phyloP scores from a whole-genome alignment of 2,113 vertebrate genomes.

The Gallinago jamesoni region DNA sequence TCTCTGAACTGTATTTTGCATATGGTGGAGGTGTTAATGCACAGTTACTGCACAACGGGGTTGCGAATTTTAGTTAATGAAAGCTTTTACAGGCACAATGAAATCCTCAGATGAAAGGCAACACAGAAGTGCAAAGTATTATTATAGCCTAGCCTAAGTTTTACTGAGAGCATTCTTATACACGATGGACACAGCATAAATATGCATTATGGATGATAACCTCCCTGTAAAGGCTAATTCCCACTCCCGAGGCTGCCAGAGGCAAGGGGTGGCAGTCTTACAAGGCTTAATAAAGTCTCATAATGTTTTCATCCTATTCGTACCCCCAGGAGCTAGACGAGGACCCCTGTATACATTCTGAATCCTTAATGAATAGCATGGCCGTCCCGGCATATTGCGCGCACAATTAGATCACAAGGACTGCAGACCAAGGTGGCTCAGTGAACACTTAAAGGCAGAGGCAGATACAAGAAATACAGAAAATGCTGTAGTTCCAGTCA shows the following conservation, averaged over 20 bases:
- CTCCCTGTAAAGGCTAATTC: conserved; percentile 15
- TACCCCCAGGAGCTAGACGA: conserved; percentile 3
- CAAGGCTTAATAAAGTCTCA: conserved; percentile 28
- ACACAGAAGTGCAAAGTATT: conserved; percentile 44
- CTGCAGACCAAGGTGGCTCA: neutral
- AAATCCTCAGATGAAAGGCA: conserved; percentile 45
- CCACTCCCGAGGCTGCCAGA: conserved; percentile 23
- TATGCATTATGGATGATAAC: conserved; percentile 20
- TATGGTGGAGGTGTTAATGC: conserved; percentile 53
- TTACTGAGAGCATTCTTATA: conserved; percentile 37
- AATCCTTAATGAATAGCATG: conserved; percentile 1
- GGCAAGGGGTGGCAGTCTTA: neutral
- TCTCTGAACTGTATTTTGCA: conserved; percentile 35
- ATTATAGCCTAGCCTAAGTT: conserved; percentile 49
- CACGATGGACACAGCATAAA: conserved; percentile 34
- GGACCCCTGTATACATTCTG: neutral
- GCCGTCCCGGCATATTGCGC: neutral
- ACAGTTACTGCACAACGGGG: conserved; percentile 30
- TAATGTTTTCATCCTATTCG: conserved; percentile 11
- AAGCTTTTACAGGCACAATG: conserved; percentile 57
- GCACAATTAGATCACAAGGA: neutral
- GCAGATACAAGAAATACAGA: neutral
- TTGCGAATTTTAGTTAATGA: conserved; percentile 65
- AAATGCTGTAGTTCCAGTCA: neutral
- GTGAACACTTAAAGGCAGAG: neutral